A percentile compares a stretch with the other conserved stretches of the same genome.
phyloP scores from a whole-genome alignment of 1,140 invertebrate genomes.

The Temnothorax nylanderi region DNA sequence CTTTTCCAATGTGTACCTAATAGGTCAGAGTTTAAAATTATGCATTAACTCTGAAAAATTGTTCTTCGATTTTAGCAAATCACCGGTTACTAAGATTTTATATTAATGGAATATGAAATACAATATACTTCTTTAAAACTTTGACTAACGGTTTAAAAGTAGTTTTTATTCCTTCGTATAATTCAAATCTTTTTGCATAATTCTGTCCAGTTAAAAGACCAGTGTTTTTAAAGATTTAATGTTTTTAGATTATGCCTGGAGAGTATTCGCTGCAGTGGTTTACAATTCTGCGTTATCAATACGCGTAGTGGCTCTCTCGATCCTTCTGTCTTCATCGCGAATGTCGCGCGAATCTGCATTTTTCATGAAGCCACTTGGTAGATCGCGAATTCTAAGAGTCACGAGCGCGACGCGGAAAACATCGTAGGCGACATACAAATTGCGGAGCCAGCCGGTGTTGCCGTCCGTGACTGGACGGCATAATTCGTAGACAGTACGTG shows the following conservation, averaged over 20 bases:
- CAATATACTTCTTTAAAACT: slow-evolving; percentile 3
- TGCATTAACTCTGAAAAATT: not conserved
- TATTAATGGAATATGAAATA: not conserved
- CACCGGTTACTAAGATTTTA: not conserved
- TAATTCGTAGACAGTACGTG: slow-evolving; percentile 54
- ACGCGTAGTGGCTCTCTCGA: not conserved
- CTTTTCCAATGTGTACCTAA: not conserved
- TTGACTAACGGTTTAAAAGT: slow-evolving; percentile 1
- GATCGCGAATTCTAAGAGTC: slow-evolving; percentile 40
- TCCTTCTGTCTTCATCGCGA: not conserved
- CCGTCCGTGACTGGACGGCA: slow-evolving; percentile 46
- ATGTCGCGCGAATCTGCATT: slow-evolving; percentile 33
- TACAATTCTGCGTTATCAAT: slow-evolving; percentile 9
- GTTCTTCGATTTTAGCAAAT: not conserved
- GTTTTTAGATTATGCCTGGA: not conserved
- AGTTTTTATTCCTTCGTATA: not conserved
- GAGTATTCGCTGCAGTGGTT: not conserved
- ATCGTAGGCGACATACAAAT: slow-evolving; percentile 58
- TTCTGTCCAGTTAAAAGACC: not conserved
- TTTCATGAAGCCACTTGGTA: slow-evolving; percentile 29
- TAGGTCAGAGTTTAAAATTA: not conserved
- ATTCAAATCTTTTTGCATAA: slow-evolving; percentile 29
- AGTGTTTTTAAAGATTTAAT: not conserved
- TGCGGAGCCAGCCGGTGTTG: slow-evolving; percentile 44
- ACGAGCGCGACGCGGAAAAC: slow-evolving; percentile 52